Conservation (phyloP, 2,113 vertebrate genomes). For the Cricetomys ansorgei region DNA sequence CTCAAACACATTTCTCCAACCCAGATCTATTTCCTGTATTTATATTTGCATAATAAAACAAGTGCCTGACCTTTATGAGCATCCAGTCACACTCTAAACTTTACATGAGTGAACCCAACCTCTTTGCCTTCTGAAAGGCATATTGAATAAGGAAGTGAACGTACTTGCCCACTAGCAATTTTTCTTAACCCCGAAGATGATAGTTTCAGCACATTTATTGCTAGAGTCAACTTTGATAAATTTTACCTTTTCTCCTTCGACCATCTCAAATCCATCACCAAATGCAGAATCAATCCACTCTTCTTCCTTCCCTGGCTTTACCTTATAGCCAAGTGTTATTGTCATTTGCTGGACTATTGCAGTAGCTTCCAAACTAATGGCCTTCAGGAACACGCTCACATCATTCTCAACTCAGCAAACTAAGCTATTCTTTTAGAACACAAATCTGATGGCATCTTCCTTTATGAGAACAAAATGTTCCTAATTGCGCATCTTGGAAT, state of each 20-base stretch:
- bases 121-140: neutral
- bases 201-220: neutral
- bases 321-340: neutral
- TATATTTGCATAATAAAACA: neutral
- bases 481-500: conserved; percentile 25
- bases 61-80: neutral
- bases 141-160: neutral
- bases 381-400: neutral
- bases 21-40: neutral
- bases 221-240: neutral
- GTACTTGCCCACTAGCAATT: neutral
- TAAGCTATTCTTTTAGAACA: neutral
- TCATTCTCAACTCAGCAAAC: neutral
- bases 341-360: neutral
- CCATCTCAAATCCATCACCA: neutral
- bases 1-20: neutral
- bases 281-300: neutral
- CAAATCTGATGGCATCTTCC: neutral
- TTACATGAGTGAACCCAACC: neutral
- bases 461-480: conserved; percentile 2
- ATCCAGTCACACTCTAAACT: neutral
- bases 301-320: neutral
- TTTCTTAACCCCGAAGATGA: neutral
- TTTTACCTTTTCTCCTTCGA: neutral
- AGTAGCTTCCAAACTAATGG: neutral